Evolutionary conservation across 92 coral and sea anemone species (phyloP).

Genomic region (Palythoa caribaeorum): DNA sequence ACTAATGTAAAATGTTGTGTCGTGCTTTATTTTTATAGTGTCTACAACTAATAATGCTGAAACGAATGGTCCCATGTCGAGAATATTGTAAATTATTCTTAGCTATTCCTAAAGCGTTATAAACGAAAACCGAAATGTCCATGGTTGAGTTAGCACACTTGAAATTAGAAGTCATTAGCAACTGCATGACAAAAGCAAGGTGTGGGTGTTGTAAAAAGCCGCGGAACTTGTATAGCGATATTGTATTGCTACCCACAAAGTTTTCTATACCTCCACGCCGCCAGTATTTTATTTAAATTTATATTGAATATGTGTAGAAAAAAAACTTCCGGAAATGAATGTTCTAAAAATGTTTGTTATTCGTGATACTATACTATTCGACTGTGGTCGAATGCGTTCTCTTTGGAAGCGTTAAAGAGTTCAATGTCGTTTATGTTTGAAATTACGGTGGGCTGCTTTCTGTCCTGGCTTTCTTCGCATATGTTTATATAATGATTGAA

Average conservation of each 20-base stretch:
- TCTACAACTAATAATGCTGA: neutral
- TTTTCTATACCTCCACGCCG: neutral
- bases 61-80: neutral
- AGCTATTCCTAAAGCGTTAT: neutral
- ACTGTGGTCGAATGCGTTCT: constrained; percentile 6
- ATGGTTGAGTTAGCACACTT: constrained; percentile 20
- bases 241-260: neutral
- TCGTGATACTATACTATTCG: constrained; percentile 18
- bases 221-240: constrained; percentile 26
- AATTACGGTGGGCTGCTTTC: neutral
- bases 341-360: neutral
- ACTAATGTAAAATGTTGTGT: neutral
- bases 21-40: neutral
- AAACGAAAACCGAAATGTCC: neutral
- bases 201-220: constrained; percentile 19
- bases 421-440: neutral
- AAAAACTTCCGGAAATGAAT: constrained; percentile 39
- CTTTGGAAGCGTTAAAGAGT: neutral
- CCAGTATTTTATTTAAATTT: constrained; percentile 5
- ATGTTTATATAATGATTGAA: neutral
- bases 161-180: constrained; percentile 10
- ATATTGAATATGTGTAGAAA: constrained; percentile 24
- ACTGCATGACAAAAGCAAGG: constrained; percentile 1
- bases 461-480: neutral
- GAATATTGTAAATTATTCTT: neutral